Conservation (phyloP, 2,113 vertebrate genomes). For the Meleagris gallopavo region DNA sequence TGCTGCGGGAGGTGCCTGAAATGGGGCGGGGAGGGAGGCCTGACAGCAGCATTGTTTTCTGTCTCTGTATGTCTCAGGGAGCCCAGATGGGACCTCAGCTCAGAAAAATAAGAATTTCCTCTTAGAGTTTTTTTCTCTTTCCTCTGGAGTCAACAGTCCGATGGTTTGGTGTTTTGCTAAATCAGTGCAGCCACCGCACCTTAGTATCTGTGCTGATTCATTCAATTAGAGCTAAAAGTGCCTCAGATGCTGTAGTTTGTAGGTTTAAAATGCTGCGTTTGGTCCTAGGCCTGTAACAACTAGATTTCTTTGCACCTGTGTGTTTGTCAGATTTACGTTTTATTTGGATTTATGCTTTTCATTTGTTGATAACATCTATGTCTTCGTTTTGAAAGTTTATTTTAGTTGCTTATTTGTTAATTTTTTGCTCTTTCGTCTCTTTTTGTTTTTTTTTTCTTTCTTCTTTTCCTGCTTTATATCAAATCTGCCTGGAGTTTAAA, state of each 20-base stretch:
- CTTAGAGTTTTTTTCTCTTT: not conserved
- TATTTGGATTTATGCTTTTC: not conserved
- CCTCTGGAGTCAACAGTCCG: not conserved
- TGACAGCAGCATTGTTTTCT: constrained; percentile 34
- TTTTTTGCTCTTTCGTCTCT: not conserved
- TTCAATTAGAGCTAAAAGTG: constrained; percentile 10
- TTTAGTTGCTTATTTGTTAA: not conserved
- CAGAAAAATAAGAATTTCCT: constrained; percentile 36
- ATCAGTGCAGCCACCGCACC: not conserved
- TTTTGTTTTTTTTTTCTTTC: accelerated
- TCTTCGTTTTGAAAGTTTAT: not conserved
- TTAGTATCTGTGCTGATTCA: not conserved
- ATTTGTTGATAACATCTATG: not conserved
- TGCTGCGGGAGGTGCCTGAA: constrained; percentile 55
- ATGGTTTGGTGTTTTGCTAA: constrained; percentile 51
- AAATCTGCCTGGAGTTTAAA: not conserved
- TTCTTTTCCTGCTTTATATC: not conserved
- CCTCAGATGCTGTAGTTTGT: not conserved
- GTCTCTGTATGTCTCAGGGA: constrained; percentile 53
- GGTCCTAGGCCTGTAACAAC: not conserved
- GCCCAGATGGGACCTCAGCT: constrained; percentile 36
- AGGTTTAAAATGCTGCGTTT: constrained; percentile 2
- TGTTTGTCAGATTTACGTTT: not conserved
- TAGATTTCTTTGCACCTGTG: not conserved
- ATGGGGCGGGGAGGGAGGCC: constrained; percentile 63